Percentiles rank a stretch among this genome's conserved stretches.
Evolutionary conservation across 2,113 vertebrate species (phyloP).

Genomic region (Protomyctophum bolini): DNA sequence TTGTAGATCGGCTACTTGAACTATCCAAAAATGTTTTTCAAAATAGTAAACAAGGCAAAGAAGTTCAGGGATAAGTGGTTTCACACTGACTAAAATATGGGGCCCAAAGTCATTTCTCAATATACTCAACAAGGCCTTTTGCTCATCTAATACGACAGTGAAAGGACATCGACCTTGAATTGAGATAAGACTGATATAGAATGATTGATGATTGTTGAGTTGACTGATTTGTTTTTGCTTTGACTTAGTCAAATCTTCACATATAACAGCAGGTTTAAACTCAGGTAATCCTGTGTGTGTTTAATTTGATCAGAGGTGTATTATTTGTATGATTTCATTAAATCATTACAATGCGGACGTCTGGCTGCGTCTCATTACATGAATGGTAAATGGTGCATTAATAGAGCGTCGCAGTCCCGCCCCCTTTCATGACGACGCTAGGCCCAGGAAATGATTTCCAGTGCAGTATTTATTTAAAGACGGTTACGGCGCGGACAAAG

Average conservation of each 20-base stretch:
- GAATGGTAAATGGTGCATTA: no score
- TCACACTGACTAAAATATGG: background rate
- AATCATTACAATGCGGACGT: conserved; percentile 34
- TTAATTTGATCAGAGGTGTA: conserved; percentile 28
- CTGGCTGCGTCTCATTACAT: background rate
- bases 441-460: no score
- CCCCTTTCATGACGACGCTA: no score
- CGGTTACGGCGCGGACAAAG: no score
- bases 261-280: conserved; percentile 33
- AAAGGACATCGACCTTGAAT: conserved; percentile 20
- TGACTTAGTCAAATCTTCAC: conserved; percentile 42
- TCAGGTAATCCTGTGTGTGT: conserved; percentile 50
- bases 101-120: conserved; percentile 11
- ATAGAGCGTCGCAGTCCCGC: no score
- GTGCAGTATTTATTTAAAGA: no score
- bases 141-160: conserved; percentile 19
- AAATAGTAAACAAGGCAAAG: no score
- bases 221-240: conserved; percentile 34
- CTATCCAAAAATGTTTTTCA: no score
- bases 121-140: conserved; percentile 29
- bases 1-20: no score
- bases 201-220: background rate
- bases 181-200: conserved; percentile 25
- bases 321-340: conserved; percentile 53
- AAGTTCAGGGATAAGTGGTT: no score